Conservation (phyloP, 2,797 vertebrate genomes). For the Xenops minutus region DNA sequence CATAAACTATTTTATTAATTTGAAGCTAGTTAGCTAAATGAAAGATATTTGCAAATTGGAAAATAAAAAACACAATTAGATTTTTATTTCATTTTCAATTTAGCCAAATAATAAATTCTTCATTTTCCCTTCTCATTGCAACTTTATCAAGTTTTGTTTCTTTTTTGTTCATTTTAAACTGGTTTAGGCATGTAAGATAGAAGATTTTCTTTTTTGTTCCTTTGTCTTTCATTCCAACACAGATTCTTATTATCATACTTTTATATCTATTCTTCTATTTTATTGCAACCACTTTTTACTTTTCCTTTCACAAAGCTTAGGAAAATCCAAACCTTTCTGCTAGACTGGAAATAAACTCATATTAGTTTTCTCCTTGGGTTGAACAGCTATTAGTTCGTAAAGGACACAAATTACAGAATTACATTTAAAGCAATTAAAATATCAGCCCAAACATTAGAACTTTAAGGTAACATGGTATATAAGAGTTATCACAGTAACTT, state of each 20-base stretch:
- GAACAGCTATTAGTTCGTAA: background rate
- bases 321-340: background rate
- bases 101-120: background rate
- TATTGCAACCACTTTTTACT: background rate
- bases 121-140: background rate
- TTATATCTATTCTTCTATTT: background rate
- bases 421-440: background rate
- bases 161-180: background rate
- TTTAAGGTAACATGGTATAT: fast-evolving
- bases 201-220: background rate
- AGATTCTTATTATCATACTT: background rate
- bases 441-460: background rate
- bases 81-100: background rate
- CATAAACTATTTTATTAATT: background rate
- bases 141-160: background rate
- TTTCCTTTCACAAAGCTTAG: background rate
- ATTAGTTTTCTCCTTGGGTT: background rate
- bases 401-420: background rate
- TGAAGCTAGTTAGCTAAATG: background rate
- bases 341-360: background rate
- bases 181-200: background rate
- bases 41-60: background rate
- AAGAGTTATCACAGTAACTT: background rate
- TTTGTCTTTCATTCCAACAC: background rate
- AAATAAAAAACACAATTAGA: background rate